Conservation (phyloP, 2,888 invertebrate species). For the Watsonalla binaria region DNA sequence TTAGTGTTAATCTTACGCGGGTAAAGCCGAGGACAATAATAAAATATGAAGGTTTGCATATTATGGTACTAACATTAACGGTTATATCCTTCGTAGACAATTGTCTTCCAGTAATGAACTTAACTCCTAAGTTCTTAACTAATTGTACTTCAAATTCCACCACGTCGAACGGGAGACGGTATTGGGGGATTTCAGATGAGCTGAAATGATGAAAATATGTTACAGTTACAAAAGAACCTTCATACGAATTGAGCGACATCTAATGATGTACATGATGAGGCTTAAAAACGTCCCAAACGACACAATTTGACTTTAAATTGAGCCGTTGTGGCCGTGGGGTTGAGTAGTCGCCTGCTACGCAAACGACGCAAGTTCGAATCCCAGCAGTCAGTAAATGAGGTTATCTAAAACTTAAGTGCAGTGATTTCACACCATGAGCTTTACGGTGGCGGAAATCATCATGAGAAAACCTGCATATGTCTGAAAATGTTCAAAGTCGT, state of each 20-base stretch:
- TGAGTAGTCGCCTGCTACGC: too few species aligned
- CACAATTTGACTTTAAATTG: background rate
- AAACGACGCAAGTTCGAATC: too few species aligned
- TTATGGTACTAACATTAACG: slow-evolving; percentile 81
- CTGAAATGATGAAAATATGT: slow-evolving; percentile 70
- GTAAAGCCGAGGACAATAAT: too few species aligned
- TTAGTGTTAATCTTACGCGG: too few species aligned
- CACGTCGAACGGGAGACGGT: slow-evolving; percentile 94
- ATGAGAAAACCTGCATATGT: too few species aligned
- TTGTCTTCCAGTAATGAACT: slow-evolving; percentile 85
- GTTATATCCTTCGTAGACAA: slow-evolving; percentile 87
- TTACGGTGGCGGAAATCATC: too few species aligned
- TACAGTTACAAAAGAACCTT: background rate
- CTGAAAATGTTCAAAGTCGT: too few species aligned
- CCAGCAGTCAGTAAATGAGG: too few species aligned
- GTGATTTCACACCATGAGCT: too few species aligned
- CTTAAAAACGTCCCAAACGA: background rate
- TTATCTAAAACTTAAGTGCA: too few species aligned
- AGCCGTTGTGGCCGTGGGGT: too few species aligned
- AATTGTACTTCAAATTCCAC: slow-evolving; percentile 96
- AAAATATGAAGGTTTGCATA: too few species aligned
- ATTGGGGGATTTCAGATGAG: slow-evolving; percentile 97
- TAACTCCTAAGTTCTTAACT: slow-evolving; percentile 95
- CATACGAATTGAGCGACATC: background rate
- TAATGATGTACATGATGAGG: background rate